phyloP scores from a whole-genome alignment of 2,888 invertebrate species.

The Folsomia candida region DNA sequence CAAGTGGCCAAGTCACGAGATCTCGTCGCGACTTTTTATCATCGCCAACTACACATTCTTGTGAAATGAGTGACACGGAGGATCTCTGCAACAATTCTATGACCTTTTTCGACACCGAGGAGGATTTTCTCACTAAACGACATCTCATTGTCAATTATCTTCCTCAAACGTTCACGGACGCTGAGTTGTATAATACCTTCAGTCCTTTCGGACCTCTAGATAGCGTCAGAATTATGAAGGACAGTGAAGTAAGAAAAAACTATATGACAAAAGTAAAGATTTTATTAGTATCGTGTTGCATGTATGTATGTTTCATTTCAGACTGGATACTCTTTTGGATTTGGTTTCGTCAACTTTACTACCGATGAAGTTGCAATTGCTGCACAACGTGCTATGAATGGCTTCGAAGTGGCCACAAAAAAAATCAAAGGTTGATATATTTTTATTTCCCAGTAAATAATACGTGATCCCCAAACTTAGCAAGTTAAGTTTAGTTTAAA shows the following conservation, averaged over 20 bases:
- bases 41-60: too few species aligned
- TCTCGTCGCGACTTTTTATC: too few species aligned
- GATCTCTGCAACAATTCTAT: too few species aligned
- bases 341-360: constrained; percentile 90
- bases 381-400: constrained; percentile 84
- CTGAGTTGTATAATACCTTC: constrained; percentile 85
- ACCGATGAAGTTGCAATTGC: constrained; percentile 79
- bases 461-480: too few species aligned
- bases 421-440: constrained; percentile 84
- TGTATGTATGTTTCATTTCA: constrained; percentile 54
- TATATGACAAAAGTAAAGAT: background rate
- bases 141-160: constrained; percentile 94
- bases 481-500: too few species aligned
- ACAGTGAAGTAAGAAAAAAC: constrained; percentile 67
- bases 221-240: constrained; percentile 87
- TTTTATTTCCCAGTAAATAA: too few species aligned
- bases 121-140: constrained; percentile 28
- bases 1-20: too few species aligned
- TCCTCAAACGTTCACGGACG: constrained; percentile 89
- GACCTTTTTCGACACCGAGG: background rate
- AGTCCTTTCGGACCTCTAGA: constrained; percentile 83
- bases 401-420: constrained; percentile 84
- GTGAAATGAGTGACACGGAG: too few species aligned
- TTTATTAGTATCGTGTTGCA: background rate
- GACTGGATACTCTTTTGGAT: constrained; percentile 94